Base-by-base conservation (phyloP, 2,113 vertebrate genomes). In the Crotalus horridus region DNA sequence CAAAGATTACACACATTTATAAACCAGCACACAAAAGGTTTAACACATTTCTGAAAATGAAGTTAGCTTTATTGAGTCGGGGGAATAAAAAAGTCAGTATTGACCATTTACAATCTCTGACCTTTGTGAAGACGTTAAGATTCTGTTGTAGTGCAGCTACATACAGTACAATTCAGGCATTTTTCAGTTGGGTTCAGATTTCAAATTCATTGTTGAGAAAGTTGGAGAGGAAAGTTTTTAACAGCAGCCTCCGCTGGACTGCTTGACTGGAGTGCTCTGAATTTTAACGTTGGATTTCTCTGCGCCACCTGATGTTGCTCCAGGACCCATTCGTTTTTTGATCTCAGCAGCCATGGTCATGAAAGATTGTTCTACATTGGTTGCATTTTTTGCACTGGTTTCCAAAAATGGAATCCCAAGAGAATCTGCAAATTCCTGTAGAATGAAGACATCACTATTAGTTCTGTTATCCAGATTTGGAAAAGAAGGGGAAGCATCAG, bases 341-440 rank as follows among this genome's bases (percentile, higher is more conserved):
- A 99, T 99, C 98, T 99, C 99, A 0, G 99, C 99, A 93, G 99
- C 99, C 99, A 99, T 99, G 93, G 99, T 99, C 99, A 99, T 99
- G 98, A 99, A 99, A 98, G 99, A 99, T 97, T 99, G 99, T 97
- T 99, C 99, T 98, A 99, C 99, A 91, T 99, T 99, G 96, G 98
- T 99, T 98, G 99, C 98, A 5, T 99, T 99, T 98, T 99, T 99
- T 95, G 99, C 99, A 95, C 99, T 99, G 94, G 99, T 99, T 98
- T 99, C 99, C 98, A 99, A 97, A 98, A 99, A 99, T 0, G 99
- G 99, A 97, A 99, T 99, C 95, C 98, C 98, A 96, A 99, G 97
- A 95, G 98, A 99, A 97, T 99, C 99, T 23, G 99, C 98, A 97
- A 99, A 99, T 97, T 99, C 99, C 99, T 99, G 97, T 61, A 94